phyloP scores from a whole-genome alignment of 2,888 invertebrate genomes.

The Crematogaster levior region DNA sequence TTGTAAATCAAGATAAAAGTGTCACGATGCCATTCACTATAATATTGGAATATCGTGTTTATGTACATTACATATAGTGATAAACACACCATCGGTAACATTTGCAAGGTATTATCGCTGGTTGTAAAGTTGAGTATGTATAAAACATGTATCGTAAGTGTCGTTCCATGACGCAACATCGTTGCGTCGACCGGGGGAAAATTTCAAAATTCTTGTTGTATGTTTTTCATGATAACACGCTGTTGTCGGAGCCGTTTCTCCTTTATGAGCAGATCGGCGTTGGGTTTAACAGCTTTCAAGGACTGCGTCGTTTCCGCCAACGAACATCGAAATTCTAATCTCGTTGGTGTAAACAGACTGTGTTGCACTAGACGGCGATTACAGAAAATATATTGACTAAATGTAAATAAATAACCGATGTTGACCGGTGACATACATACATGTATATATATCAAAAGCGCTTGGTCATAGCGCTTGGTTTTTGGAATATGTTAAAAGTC shows the following conservation, averaged over 20 bases:
- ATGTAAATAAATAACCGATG: no score
- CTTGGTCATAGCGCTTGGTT: no score
- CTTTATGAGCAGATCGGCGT: conserved; percentile 25
- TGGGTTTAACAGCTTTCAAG: conserved; percentile 16
- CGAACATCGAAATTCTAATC: conserved; percentile 56
- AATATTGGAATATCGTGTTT: conserved; percentile 22
- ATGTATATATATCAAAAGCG: no score
- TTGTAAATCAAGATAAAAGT: conserved; percentile 2
- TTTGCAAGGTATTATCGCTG: conserved; percentile 3
- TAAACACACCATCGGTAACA: conserved; percentile 14
- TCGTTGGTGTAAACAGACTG: conserved; percentile 31
- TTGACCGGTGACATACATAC: no score
- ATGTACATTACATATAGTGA: background rate
- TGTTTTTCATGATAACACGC: conserved; percentile 19
- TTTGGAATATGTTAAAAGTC: background rate
- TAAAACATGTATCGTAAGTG: conserved; percentile 5
- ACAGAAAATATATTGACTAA: conserved; percentile 50
- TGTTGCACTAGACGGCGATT: conserved; percentile 27
- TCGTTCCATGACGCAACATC: conserved; percentile 23
- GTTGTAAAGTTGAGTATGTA: conserved; percentile 24
- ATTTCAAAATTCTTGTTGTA: conserved; percentile 14
- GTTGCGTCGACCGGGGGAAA: background rate
- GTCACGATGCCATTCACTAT: background rate
- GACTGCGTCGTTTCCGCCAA: conserved; percentile 26
- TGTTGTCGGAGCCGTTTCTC: conserved; percentile 14